These are phyloP conservation scores for Sander vitreus DNA, from an alignment of 2,113 vertebrate species.

Conservation along the genomic window DNA sequence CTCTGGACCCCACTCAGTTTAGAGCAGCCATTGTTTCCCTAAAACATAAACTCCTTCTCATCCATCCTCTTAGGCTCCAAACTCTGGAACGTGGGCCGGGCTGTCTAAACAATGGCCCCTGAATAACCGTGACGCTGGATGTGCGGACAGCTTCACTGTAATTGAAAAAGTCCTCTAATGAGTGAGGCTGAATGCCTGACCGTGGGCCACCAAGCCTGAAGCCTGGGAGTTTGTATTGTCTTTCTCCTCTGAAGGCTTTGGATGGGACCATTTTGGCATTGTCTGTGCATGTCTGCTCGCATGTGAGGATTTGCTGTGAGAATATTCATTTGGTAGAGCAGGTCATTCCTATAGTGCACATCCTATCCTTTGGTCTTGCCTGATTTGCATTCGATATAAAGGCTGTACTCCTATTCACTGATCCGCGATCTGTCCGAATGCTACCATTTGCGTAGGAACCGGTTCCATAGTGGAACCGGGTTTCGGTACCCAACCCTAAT, in stretches of 20 bases:
- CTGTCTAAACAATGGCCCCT: constrained; percentile 55
- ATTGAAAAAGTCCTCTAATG: constrained; percentile 70
- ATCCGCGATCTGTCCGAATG: too few species aligned
- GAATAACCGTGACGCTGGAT: constrained; percentile 53
- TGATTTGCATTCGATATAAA: constrained; percentile 63
- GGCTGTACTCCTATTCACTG: constrained; percentile 39
- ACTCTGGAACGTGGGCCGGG: constrained; percentile 50
- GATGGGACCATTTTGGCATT: constrained; percentile 35
- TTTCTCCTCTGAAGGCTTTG: constrained; percentile 41
- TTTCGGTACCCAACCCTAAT: too few species aligned
- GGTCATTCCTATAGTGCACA: constrained; percentile 53
- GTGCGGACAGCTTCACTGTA: constrained; percentile 50
- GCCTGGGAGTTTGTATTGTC: constrained; percentile 52
- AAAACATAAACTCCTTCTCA: constrained; percentile 47
- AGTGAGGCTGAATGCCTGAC: constrained; percentile 52
- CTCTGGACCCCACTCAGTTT: constrained; percentile 43
- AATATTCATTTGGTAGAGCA: constrained; percentile 36
- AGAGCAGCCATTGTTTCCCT: constrained; percentile 62
- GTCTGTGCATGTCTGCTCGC: constrained; percentile 11
- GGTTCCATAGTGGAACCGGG: too few species aligned
- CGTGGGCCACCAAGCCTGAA: constrained; percentile 47
- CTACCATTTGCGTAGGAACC: too few species aligned
- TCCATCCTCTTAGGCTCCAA: constrained; percentile 36
- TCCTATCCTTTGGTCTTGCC: constrained; percentile 48
- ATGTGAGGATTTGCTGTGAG: constrained; percentile 35